Evolutionary conservation across 1,140 invertebrate species (phyloP), one percentile per base, ranked within the genome.

Genomic region (Plutomurus gul): DNA sequence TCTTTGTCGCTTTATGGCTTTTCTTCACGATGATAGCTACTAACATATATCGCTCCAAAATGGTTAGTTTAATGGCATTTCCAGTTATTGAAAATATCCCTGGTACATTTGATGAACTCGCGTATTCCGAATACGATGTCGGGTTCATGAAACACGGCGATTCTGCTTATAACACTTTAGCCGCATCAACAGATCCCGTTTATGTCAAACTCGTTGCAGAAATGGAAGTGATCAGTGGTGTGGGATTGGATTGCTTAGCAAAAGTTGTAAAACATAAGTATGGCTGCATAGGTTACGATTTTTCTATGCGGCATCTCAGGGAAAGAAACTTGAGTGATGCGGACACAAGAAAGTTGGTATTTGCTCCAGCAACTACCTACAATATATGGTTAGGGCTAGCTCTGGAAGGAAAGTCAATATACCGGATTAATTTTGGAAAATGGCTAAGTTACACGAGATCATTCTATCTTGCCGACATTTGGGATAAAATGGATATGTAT

Each of bases 51-150:
- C 49, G 77, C 0, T 82, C 74, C 10, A 82, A 82, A 56, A 36
- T 82, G n/a, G 80, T 82, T 1, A 73, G 37, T 3, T 25, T 77
- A 20, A 37, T 81, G 0, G 80, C 76, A 8, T 82, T 82, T 74
- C 77, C 77, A 0, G 33, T 82, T 3, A 6, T 76, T 0, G 77
- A 76, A 36, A 27, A 36, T 3, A 37, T 74, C 4, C 80, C 80
- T 4, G n/a, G 49, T 11, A 82, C 76, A 2, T 82, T 82, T 33
- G 46, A 79, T 8, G 77, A 82, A 16, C 43, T 82, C 11, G 76
- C 77, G 1, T 30, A 47, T 16, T 76, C 73, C 0, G 76, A 75
- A 2, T 81, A 78, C 30, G 8, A 33, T 20, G 71, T 81, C 3
- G 80, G 80, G 18, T 76, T 81, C 16, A 37, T 70, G 25, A 72